Percentiles rank a stretch among this genome's conserved stretches.
These are phyloP conservation scores for Rhodophaea formosa DNA, from an alignment of 2,888 invertebrate genomes.

Conservation along the genomic window DNA sequence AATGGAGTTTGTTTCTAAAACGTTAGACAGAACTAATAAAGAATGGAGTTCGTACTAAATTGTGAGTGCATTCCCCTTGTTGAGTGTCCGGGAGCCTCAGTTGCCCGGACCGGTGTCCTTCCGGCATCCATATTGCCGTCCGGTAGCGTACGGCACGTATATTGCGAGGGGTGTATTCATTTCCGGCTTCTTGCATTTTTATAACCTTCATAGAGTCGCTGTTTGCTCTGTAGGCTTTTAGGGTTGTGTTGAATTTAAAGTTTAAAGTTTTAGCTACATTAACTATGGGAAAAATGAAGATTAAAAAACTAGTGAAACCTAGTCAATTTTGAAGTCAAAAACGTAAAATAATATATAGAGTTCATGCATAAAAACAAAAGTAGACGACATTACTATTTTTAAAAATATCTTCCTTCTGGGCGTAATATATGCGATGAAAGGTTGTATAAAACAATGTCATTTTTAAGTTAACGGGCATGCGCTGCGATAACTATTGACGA, in stretches of 20 bases:
- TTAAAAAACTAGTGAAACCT: too few species aligned
- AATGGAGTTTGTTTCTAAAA: conserved; percentile 11
- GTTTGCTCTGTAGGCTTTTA: conserved; percentile 46
- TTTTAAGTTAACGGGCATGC: too few species aligned
- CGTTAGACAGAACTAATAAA: conserved; percentile 9
- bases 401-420: too few species aligned
- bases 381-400: too few species aligned
- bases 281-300: too few species aligned
- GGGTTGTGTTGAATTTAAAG: conserved; percentile 33
- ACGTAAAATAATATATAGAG: too few species aligned
- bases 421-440: too few species aligned
- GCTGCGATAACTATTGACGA: too few species aligned
- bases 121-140: conserved; percentile 14
- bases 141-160: conserved; percentile 26
- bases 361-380: too few species aligned
- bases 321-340: too few species aligned
- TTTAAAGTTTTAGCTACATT: neutral
- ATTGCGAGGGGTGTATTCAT: conserved; percentile 59
- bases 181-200: conserved; percentile 73
- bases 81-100: conserved; percentile 9
- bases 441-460: too few species aligned
- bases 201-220: conserved; percentile 58
- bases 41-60: conserved; percentile 19
- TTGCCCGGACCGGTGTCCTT: conserved; percentile 9
- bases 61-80: conserved; percentile 23